Evolutionary conservation across 2,888 invertebrate genomes (phyloP), one percentile per base, ranked within the genome.

Genomic region (Linnaemya tessellans): DNA sequence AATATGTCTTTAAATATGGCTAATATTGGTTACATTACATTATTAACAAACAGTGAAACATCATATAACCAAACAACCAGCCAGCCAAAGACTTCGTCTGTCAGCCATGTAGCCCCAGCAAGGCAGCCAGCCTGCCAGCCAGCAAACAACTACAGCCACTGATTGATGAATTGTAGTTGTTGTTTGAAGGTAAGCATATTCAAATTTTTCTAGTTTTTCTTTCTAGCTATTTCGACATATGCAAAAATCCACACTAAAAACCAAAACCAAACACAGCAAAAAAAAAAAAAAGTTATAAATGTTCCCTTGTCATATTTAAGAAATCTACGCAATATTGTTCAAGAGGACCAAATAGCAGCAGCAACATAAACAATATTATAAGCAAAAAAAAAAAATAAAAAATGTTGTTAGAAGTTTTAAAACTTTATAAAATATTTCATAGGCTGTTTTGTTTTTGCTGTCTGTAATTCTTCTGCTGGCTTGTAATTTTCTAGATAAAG

Each of bases 301-400:
- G 85, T 85, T 85, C 74, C 75, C 82, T 85, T 85, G 85, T 85
- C 85, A 85, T 85, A 85, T 85, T 85, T 85, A 85, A 75, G 85
- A 85, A 85, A 85, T 85, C 85, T 85, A 85, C 85, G 85, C 85
- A 85, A 79, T 74, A 22, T 77, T 77, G 58, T 64, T 71, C 64
- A 58, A 43, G 74, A 68, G 25, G 43, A 60, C 49, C 60, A 67
- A 51, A 62, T 11, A 51, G 22, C 30, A 56, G 41, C 46, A 71
- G 38, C 43, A 56, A 11, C 18, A 58, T 11, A 70, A 30, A 15
- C 5, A 13, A n/a, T 30, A 15, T 68, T 8, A 46, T n/a, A 18
- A 20, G 11, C 30, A 67, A 65, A 54, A 30, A 20, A 56, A 46
- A 54, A 68, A 58, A 20, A 54, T 18, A 20, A 56, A 46, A 54